Evolutionary conservation across 2,113 vertebrate genomes (phyloP), one percentile per base, ranked within the genome.

Genomic region (Abramis brama): DNA sequence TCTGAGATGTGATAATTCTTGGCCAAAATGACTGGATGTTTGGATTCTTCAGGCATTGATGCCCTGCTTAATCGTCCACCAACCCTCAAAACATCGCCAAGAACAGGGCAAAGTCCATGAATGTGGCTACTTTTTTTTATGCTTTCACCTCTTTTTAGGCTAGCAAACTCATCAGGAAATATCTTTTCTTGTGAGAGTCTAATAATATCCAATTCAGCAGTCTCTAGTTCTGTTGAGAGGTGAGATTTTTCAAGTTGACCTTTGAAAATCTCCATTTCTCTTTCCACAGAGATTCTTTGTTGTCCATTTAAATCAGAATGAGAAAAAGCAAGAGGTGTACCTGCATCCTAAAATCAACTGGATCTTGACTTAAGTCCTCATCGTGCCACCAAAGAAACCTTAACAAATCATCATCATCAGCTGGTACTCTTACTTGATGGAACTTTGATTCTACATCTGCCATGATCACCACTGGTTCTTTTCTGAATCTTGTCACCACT

Each of bases 331-430:
- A 47, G 1, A 87, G 10, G 33, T 89, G 86, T 10, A 86, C 84
- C 47, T 0, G 4, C 2, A 89, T 91, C 0, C 77, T 19, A 62
- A 87, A 78, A 1, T 87, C 88, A 11, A 15, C n/a, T 64, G 50
- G n/a, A 4, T 50, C 3, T 7, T 85, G 12, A 30, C 10, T 73
- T 9, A 33, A 30, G n/a, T 87, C 36, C 5, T 64, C 83, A 7
- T 81, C 27, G n/a, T 70, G 79, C 88, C 79, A 89, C 82, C 82
- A 89, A 6, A 85, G 39, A 36, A 91, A 13, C 47, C 11, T 13
- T 47, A 47, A 86, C 21, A 78, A 25, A 23, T 89, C 74, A 3
- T 45, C 15, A 45, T 87, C 33, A 6, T 64, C 2, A 5, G 3
- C 1, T 30, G 55, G 15, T 4, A 87, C 81, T 10, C 13, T 76